Base-by-base conservation (phyloP, 2,888 invertebrate genomes). In the Sinohyriopsis cumingii region DNA sequence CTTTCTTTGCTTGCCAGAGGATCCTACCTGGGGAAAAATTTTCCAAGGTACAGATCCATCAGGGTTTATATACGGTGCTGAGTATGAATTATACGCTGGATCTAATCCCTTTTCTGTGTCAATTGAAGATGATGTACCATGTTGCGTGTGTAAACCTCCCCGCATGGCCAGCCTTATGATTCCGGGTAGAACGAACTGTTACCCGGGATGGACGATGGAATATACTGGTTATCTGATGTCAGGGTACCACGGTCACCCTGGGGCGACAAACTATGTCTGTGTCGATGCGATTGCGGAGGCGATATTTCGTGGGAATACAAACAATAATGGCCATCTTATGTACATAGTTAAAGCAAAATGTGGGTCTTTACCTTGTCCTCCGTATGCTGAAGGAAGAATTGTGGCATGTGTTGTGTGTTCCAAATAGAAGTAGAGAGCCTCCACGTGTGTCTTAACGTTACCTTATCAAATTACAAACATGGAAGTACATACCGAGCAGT, bases 371-470 rank as follows among this genome's bases (percentile, higher is more conserved):
- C 77, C 77, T 18, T 82, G 82, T 66, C 78, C 79, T 1, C 73
- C 69, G 3, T 82, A 81, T 63, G 69, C 71, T 0, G 55, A 70
- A 12, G 80, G 77, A 20, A 65, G 68, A 59, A 73, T 74, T 59
- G 55, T 82, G 19, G 75, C 79, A 56, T 82, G 82, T 69, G 78
- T 72, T 55, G 79, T 82, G 5, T 82, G 82, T 62, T 71, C 78
- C 7, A 69, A 54, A 33, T 25, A 25, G 7, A 22, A 19, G 5
- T 19, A 18, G 19, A 19, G 68, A 22, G 1, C 22, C 6, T 60
- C 28, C 1, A 4, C 9, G 28, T 60, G 60, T 60, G 5, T 45
- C 2, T 45, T 2, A 3, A 45, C 2, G 15, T 45, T 45, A 15
- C 45, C 0, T 12, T 15, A 45, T 45, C 45, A 45, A 33, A 15